Conservation (phyloP, 2,113 vertebrate genomes). For the Oreocharis arfaki region DNA sequence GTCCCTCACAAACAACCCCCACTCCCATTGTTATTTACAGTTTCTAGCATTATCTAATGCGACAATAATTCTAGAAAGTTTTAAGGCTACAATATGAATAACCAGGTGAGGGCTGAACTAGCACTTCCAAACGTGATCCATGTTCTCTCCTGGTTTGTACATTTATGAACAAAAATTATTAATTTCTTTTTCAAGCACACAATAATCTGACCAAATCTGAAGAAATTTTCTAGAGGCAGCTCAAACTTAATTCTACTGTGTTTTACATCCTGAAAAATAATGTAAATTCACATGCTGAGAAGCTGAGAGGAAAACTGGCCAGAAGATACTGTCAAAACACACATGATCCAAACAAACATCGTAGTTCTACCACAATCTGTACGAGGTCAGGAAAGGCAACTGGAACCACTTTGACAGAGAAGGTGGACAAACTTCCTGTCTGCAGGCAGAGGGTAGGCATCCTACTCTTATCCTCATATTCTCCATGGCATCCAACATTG, state of each 20-base stretch:
- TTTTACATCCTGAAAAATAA: not conserved
- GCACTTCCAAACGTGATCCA: accelerated
- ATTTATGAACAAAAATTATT: not conserved
- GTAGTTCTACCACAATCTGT: not conserved
- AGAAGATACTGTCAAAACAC: not conserved
- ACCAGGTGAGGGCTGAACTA: not conserved
- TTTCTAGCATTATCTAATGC: not conserved
- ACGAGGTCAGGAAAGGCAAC: not conserved
- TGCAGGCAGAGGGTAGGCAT: not conserved
- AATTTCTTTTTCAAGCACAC: not conserved
- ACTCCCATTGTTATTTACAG: not conserved
- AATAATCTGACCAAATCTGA: not conserved
- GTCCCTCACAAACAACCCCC: not conserved
- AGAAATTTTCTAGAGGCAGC: not conserved
- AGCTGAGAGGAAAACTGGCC: not conserved
- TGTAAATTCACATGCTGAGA: not conserved
- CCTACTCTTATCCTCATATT: not conserved
- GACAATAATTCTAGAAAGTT: not conserved
- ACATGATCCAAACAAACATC: not conserved
- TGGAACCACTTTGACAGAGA: not conserved
- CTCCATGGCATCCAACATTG: not conserved
- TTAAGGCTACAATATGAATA: not conserved
- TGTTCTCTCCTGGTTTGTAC: not conserved
- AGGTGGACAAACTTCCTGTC: not conserved
- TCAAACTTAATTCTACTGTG: not conserved